Evolutionary conservation across 1,140 invertebrate genomes (phyloP), one percentile per base, ranked within the genome.

Genomic region (Himalopsyche phryganea): DNA sequence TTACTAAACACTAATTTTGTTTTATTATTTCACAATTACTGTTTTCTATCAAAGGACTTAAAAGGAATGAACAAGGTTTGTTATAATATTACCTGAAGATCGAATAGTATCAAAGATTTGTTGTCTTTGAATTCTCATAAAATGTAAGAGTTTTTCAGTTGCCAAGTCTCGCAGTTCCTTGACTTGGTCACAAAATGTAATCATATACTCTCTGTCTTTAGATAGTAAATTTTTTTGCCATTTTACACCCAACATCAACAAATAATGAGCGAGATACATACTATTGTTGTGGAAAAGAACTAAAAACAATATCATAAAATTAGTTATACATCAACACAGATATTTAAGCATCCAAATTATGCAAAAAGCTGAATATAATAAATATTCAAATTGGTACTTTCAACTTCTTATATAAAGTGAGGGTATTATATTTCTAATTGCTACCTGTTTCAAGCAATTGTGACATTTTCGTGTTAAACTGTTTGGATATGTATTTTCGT

Each of bases 271-370:
- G 1, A 96, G 78, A 69, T 88, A 96, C 83, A 92, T 86, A 67
- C 92, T 95, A 71, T 96, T 96, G 74, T 96, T 98, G 73, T 94
- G 88, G 66, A 94, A 91, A 14, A 96, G 66, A n/a, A 90, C 94
- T 88, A 79, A 56, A 77, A 74, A 67, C 67, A 61, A 44, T n/a
- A n/a, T n/a, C n/a, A n/a, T n/a, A n/a, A n/a, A n/a, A n/a, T n/a
- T n/a, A n/a, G n/a, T n/a, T n/a, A n/a, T n/a, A n/a, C n/a, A n/a
- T n/a, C n/a, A n/a, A n/a, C n/a, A n/a, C n/a, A n/a, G n/a, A n/a
- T n/a, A n/a, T n/a, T n/a, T n/a, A n/a, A n/a, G n/a, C n/a, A n/a
- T n/a, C n/a, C n/a, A n/a, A n/a, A n/a, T n/a, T n/a, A n/a, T n/a
- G n/a, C n/a, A n/a, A n/a, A n/a, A n/a, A n/a, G n/a, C n/a, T n/a